Percentiles rank a stretch among this genome's conserved stretches.
These are phyloP conservation scores for Porphyrio hochstetteri DNA, from an alignment of 2,113 vertebrate species.

Conservation along the genomic window DNA sequence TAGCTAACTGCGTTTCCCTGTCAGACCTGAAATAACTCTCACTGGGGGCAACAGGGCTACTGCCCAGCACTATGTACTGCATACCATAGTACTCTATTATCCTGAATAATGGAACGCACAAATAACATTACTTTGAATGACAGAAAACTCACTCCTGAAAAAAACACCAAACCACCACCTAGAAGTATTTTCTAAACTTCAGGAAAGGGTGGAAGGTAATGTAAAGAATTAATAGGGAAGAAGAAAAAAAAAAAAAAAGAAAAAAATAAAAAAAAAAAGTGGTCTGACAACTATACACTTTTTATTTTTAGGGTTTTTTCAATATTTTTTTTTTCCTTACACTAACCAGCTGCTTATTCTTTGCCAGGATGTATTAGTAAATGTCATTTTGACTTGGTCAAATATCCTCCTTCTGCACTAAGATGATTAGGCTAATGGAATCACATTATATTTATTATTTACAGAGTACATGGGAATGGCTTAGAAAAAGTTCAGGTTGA, in stretches of 20 bases:
- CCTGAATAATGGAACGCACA: neutral
- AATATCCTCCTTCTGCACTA: neutral
- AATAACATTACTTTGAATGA: neutral
- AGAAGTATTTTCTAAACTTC: neutral
- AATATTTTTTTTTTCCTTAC: neutral
- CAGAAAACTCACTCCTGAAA: neutral
- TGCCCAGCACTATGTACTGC: neutral
- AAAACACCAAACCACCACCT: neutral
- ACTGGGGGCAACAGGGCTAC: neutral
- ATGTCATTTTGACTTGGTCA: neutral
- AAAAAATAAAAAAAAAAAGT: neutral
- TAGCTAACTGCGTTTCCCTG: neutral
- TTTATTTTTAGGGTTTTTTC: neutral
- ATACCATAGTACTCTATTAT: neutral
- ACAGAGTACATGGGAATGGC: conserved; percentile 52
- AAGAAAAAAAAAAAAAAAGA: no score
- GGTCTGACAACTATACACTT: neutral
- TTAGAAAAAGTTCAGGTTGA: conserved; percentile 50
- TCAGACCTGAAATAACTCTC: neutral
- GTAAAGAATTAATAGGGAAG: fast-evolving
- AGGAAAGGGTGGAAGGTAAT: neutral
- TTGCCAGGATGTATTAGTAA: neutral
- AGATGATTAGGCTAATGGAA: conserved; percentile 31
- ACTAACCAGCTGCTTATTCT: neutral
- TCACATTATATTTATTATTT: conserved; percentile 56